phyloP scores from a whole-genome alignment of 1,140 invertebrate species.

The Centruroides vittatus region DNA sequence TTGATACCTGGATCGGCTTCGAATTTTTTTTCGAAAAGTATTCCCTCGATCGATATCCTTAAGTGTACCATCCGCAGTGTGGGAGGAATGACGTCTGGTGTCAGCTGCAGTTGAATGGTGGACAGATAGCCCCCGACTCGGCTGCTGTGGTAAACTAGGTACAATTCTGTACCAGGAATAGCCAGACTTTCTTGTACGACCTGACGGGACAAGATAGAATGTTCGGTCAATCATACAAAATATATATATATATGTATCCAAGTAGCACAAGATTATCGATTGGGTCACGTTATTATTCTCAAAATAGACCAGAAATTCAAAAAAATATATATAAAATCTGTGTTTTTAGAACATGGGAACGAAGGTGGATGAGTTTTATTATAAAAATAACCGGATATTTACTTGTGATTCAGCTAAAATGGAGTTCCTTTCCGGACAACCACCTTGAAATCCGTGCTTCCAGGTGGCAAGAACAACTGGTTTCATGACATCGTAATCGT shows the following conservation, averaged over 20 bases:
- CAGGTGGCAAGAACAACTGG: slow-evolving; percentile 70
- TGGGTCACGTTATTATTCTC: no score
- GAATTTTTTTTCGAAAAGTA: slow-evolving; percentile 31
- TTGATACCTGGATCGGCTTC: slow-evolving; percentile 35
- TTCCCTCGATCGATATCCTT: slow-evolving; percentile 33
- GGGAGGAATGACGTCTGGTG: slow-evolving; percentile 28
- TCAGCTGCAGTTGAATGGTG: slow-evolving; percentile 34
- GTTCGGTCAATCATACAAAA: no score
- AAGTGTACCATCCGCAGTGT: slow-evolving; percentile 24
- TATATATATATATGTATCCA: no score
- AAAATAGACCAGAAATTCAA: no score
- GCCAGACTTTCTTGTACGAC: slow-evolving; percentile 87
- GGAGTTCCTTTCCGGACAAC: slow-evolving; percentile 52
- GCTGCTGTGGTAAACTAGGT: slow-evolving; percentile 33
- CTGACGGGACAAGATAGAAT: slow-evolving; percentile 32
- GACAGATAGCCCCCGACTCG: slow-evolving; percentile 32
- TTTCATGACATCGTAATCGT: slow-evolving; percentile 57
- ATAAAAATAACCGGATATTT: slow-evolving; percentile 1
- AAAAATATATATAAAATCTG: no score
- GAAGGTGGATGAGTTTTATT: no score
- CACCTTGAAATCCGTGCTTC: slow-evolving; percentile 70
- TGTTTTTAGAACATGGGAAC: no score
- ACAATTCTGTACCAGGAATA: slow-evolving; percentile 59
- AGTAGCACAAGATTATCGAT: no score
- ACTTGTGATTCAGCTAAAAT: slow-evolving; percentile 79